These are phyloP conservation scores for Pipra filicauda DNA, from an alignment of 2,113 vertebrate species.

Conservation along the genomic window DNA sequence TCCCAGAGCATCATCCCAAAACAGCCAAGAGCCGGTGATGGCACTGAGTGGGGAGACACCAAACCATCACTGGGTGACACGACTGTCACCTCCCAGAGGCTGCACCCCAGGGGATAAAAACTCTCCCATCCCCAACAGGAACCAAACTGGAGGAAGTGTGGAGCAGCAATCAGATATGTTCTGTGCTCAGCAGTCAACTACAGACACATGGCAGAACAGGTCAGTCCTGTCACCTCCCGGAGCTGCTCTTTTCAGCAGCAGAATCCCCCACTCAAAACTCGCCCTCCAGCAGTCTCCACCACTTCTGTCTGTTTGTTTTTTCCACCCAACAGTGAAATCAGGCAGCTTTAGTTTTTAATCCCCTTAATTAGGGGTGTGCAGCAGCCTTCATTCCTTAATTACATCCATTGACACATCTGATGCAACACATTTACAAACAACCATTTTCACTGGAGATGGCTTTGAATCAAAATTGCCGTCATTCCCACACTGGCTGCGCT, in stretches of 20 bases:
- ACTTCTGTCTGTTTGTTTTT: neutral
- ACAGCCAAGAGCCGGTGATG: neutral
- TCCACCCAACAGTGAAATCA: constrained; percentile 20
- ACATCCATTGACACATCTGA: constrained; percentile 40
- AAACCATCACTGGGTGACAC: neutral
- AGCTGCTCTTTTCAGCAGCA: neutral
- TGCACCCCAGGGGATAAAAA: neutral
- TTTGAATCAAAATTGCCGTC: neutral
- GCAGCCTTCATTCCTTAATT: constrained; percentile 54
- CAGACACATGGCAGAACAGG: neutral
- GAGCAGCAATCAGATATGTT: neutral
- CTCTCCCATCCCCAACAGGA: neutral
- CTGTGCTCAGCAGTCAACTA: neutral
- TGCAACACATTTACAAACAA: constrained; percentile 49
- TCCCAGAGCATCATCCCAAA: accelerated
- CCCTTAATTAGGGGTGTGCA: constrained; percentile 46
- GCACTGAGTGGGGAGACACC: neutral
- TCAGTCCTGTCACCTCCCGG: neutral
- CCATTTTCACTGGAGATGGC: constrained; percentile 13
- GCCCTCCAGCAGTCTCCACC: neutral
- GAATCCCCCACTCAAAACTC: neutral
- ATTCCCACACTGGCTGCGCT: neutral
- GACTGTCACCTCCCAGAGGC: neutral
- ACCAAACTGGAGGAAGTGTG: neutral
- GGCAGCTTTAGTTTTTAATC: constrained; percentile 45